A percentile compares a stretch with the other conserved stretches of the same genome.
phyloP scores from a whole-genome alignment of 2,113 vertebrate species.

The Suncus etruscus region DNA sequence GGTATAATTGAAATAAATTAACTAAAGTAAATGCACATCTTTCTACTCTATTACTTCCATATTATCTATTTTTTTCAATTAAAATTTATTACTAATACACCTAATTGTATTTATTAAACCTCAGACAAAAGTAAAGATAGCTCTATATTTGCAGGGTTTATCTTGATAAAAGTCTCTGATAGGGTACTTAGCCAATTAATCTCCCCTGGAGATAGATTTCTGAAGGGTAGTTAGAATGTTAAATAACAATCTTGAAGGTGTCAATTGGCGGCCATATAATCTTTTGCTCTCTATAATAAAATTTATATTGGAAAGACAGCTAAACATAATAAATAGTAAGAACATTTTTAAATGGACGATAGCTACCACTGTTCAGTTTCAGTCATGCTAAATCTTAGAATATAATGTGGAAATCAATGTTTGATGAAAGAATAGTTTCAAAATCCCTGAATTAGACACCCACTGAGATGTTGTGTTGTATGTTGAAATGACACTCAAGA shows the following conservation, averaged over 20 bases:
- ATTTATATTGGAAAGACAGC: neutral
- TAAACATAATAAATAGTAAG: neutral
- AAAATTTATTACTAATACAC: neutral
- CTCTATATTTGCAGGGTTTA: neutral
- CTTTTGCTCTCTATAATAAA: neutral
- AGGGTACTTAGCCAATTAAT: slow-evolving; percentile 4
- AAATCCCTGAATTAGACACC: neutral
- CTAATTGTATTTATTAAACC: neutral
- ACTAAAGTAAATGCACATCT: neutral
- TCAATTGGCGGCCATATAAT: neutral
- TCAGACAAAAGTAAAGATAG: neutral
- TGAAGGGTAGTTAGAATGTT: slow-evolving; percentile 11
- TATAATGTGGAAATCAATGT: neutral
- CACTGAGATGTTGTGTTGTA: neutral
- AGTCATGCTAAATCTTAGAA: neutral
- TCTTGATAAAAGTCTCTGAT: neutral
- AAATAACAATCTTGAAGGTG: neutral
- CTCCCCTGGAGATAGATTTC: neutral
- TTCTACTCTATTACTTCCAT: neutral
- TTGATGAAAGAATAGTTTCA: neutral
- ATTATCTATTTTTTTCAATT: neutral
- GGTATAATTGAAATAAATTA: too few species aligned
- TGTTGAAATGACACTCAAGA: neutral
- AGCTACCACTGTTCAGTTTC: neutral
- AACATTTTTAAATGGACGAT: neutral